Evolutionary conservation across 2,113 vertebrate species (phyloP), one percentile per base, ranked within the genome.

Genomic region (Caranx ignobilis): DNA sequence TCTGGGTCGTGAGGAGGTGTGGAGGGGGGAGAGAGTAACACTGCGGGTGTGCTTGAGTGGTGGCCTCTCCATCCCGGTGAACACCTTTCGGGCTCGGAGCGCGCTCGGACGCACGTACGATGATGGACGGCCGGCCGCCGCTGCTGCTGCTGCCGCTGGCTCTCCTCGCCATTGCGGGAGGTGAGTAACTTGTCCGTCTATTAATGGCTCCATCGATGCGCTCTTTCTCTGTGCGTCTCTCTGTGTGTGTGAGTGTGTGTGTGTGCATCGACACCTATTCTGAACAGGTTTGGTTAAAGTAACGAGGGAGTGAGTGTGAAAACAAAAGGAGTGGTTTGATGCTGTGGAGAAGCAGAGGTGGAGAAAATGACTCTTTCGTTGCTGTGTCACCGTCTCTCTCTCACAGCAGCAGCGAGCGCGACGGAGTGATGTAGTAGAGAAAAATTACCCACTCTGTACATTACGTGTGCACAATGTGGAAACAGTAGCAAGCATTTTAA

Each of bases 151-250:
- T 92, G 86, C 86, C 92, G 83, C 77, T 94, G 79, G 90, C 83
- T 69, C 81, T 95, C 68, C 91, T 95, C 94, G 92, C 94, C 93
- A 93, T 93, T 87, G 92, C 88, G 75, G 87, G 93, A 93, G 93
- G 95, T 95, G 90, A 95, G 95, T 93, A 85, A 87, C 75, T 82
- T 80, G 61, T 84, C 75, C 65, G 57, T 63, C 35, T 71, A 76
- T 84, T 61, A 41, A 41, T 41, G 82, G 57, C 76, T 90, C 73
- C 81, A 71, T 89, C 77, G 81, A 85, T 63, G 81, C 71, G 66
- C 81, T 48, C 60, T 64, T 74, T 52, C 26, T 26, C 26, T 31
- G 47, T 50, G 47, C 19, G 47, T 50, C 16, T 50, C 16, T 50
- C 16, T 19, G 47, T 48, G 47, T 18, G 47, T 50, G 47, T 19